Evolutionary conservation across 1,140 invertebrate genomes (phyloP), one percentile per base, ranked within the genome.

Genomic region (Oncopeltus fasciatus): DNA sequence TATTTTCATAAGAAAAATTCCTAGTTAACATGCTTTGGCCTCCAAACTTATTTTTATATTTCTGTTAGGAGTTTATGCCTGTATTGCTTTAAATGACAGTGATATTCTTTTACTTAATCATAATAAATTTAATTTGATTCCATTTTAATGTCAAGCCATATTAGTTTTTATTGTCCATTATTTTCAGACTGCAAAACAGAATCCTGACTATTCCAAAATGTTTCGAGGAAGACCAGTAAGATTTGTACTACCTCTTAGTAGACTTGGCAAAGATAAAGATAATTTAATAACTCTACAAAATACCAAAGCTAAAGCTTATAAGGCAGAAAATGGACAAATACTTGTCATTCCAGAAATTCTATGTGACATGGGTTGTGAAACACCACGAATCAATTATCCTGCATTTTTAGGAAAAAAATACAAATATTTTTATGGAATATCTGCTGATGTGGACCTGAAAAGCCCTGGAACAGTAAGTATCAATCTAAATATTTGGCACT

Each of bases 391-490:
- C 58, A 83, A 91, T 75, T 88, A 88, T 63, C 80, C 84, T 24
- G 68, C 70, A 16, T 77, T 76, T 72, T 78, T 85, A 60, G 87
- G 87, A 67, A 75, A 70, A 62, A 69, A 70, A 8, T 94, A 95
- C 71, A 77, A 81, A 60, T 94, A 87, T 72, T 93, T 92, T 71
- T 95, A 94, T 69, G 90, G 88, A 0, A 91, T 92, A 49, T 89
- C 87, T 64, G 86, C 86, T 14, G 89, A 92, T 73, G 87, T 92
- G 1, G 88, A 92, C 71, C 74, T 81, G 2, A 79, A 84, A 2
- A 86, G 87, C 75, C 87, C 88, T 4, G 89, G 88, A 69, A 82
- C 82, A 47, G 87, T 90, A 75, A 78, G 75, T 70, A 65, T n/a
- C n/a, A n/a, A n/a, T n/a, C n/a, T n/a, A n/a, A n/a, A n/a, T n/a